phyloP scores from a whole-genome alignment of 2,888 invertebrate species.

The Amblyjoppa fuscipennis region DNA sequence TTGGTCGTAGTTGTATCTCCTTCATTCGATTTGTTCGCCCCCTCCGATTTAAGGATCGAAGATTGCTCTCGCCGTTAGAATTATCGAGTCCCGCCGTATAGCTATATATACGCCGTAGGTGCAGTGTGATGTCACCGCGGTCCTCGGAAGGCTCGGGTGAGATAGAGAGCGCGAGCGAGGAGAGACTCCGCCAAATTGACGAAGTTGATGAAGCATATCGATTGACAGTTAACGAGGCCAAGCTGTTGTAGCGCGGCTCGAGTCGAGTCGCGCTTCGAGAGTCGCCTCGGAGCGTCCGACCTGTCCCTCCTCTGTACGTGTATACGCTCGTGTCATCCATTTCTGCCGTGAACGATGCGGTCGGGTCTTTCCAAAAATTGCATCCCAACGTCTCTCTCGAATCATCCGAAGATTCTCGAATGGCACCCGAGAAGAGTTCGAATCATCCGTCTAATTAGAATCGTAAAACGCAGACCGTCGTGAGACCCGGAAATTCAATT shows the following conservation, averaged over 20 bases:
- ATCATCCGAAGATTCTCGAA: not conserved
- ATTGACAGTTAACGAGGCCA: slow-evolving; percentile 70
- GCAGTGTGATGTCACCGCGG: slow-evolving; percentile 1
- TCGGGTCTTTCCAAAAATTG: slow-evolving; percentile 38
- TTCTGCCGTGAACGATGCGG: not conserved
- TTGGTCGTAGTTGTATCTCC: not conserved
- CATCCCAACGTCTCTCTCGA: slow-evolving; percentile 1
- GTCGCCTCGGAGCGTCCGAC: slow-evolving; percentile 19
- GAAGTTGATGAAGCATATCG: slow-evolving; percentile 70
- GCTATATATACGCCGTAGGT: not conserved
- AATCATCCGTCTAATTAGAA: not conserved
- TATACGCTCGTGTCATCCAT: slow-evolving; percentile 32
- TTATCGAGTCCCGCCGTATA: slow-evolving; percentile 44
- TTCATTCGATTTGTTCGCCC: slow-evolving; percentile 11
- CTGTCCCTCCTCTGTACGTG: not conserved
- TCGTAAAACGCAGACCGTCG: not conserved
- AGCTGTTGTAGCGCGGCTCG: slow-evolving; percentile 56
- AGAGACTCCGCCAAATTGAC: slow-evolving; percentile 63
- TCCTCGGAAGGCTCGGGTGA: slow-evolving; percentile 9
- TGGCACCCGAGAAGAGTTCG: not conserved
- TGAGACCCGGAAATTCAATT: not conserved
- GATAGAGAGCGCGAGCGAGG: slow-evolving; percentile 17
- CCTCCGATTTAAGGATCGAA: slow-evolving; percentile 61
- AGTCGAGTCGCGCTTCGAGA: slow-evolving; percentile 52
- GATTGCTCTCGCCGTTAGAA: slow-evolving; percentile 64